Evolutionary conservation across 1,140 invertebrate species (phyloP).

Genomic region (Drosophila obscura): DNA sequence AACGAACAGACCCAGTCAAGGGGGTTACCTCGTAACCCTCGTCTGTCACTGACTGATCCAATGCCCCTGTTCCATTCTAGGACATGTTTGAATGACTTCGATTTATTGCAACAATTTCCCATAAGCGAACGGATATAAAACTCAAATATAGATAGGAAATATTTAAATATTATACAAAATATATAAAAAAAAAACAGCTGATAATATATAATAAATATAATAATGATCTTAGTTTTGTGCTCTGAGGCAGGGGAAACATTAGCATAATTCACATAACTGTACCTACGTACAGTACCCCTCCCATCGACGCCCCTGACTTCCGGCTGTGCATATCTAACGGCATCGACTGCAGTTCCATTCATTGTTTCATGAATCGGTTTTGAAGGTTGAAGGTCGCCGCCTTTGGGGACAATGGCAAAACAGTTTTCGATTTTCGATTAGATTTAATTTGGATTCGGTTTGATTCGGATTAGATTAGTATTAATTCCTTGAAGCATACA

Average conservation of each 20-base stretch:
- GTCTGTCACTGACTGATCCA: no score
- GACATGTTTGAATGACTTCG: no score
- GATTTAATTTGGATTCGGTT: conserved; percentile 54
- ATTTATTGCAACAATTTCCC: no score
- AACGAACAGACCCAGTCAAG: background rate
- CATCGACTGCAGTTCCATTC: conserved; percentile 31
- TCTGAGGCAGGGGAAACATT: background rate
- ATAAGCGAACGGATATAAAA: no score
- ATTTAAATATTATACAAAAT: no score
- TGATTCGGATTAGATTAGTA: conserved; percentile 56
- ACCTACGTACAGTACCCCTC: background rate
- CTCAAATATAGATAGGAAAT: no score
- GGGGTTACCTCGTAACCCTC: background rate
- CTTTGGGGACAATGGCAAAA: conserved; percentile 5
- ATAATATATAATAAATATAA: no score
- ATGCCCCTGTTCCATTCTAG: no score
- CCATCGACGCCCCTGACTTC: background rate
- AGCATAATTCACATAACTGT: no score
- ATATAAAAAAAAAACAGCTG: no score
- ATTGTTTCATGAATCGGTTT: conserved; percentile 2
- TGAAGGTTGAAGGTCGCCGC: conserved; percentile 38
- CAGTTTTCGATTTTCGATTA: conserved; percentile 49
- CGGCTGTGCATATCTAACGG: conserved; percentile 27
- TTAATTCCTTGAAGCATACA: conserved; percentile 10
- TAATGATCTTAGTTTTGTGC: no score